Percentiles rank a stretch among this genome's conserved stretches.
Conservation (phyloP, 2,113 vertebrate genomes). For the Emydura subglobosa region DNA sequence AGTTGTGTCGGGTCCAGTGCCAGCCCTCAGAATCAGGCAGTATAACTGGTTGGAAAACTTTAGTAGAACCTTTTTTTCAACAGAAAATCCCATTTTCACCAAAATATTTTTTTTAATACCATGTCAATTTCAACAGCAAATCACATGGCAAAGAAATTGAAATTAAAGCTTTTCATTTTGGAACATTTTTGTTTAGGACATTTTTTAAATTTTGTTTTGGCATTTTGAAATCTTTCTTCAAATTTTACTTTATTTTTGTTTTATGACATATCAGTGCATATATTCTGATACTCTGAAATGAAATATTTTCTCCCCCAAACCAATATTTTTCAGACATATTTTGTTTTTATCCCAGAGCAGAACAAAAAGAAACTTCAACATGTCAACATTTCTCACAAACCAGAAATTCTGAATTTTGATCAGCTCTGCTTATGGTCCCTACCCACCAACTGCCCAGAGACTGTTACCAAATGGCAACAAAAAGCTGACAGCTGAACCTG, state of each 20-base stretch:
- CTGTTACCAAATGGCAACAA: background rate
- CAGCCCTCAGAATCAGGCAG: background rate
- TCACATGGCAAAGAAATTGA: background rate
- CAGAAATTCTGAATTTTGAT: background rate
- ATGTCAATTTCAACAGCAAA: background rate
- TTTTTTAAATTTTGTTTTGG: background rate
- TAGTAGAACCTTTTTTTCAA: background rate
- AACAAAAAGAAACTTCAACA: too few relatives aligned
- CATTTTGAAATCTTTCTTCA: background rate
- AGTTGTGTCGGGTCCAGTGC: background rate
- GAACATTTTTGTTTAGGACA: background rate
- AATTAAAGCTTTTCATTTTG: background rate
- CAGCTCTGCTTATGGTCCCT: background rate
- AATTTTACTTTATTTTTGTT: too few relatives aligned
- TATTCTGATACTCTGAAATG: background rate
- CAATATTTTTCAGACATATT: too few relatives aligned
- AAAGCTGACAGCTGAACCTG: background rate
- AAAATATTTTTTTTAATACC: background rate
- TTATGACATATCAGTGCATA: background rate
- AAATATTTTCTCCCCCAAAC: too few relatives aligned
- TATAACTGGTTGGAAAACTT: background rate
- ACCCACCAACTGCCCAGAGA: accelerated
- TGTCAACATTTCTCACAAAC: background rate
- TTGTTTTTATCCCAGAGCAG: too few relatives aligned
- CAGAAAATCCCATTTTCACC: background rate